phyloP scores from a whole-genome alignment of 2,797 vertebrate genomes.

The Gallinago solitaria region DNA sequence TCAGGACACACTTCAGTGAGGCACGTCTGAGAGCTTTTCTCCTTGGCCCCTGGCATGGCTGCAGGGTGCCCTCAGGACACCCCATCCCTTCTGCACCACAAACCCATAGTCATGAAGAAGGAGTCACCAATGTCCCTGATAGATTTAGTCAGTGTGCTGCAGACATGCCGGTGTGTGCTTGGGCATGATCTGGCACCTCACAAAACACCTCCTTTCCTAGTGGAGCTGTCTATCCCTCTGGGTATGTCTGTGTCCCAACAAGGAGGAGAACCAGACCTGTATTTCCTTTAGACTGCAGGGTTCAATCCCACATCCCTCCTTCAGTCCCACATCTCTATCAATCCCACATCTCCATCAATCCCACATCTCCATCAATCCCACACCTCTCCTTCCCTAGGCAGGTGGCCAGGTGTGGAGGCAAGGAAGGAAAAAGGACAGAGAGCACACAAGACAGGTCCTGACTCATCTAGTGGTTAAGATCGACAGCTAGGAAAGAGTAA shows the following conservation, averaged over 20 bases:
- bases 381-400: background rate
- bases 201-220: background rate
- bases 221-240: background rate
- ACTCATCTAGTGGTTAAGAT: background rate
- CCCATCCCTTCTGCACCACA: background rate
- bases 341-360: background rate
- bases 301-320: background rate
- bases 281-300: background rate
- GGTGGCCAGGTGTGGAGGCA: background rate
- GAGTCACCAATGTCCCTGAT: background rate
- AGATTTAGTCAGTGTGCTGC: background rate
- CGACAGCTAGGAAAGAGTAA: background rate
- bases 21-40: background rate
- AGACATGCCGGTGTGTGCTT: background rate
- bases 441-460: background rate
- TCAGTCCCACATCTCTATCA: background rate
- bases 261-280: background rate
- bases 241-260: background rate
- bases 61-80: background rate
- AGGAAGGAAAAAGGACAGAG: background rate
- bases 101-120: background rate
- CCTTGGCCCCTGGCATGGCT: accelerated
- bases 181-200: background rate
- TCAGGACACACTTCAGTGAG: background rate
- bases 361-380: background rate